Evolutionary conservation across 2,797 vertebrate species (phyloP), one percentile per base, ranked within the genome.

Genomic region (Ctenopoma multispine): DNA sequence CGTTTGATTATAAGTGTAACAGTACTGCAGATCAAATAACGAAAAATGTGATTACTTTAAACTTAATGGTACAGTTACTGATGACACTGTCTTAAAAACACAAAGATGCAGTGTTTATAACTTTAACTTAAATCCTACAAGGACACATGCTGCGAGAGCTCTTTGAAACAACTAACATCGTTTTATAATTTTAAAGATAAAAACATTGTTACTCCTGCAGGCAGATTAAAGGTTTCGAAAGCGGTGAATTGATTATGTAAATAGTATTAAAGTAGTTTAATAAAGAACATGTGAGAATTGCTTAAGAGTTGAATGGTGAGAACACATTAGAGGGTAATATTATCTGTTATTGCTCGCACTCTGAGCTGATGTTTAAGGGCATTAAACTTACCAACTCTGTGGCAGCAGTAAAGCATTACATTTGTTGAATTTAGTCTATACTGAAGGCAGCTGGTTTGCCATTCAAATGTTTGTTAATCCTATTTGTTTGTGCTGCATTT

Each of bases 391-490:
- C 10, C 21, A 63, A 34, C 44, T 48, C 23, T 41, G 14, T 50
- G 31, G 46, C 8, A 49, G 9, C 34, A 34, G 3, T 38, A 13
- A 38, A 24, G 51, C 43, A 44, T 73, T 60, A 49, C 5, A n/a
- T 7, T 6, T 0, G 8, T 3, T 44, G 6, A 48, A 21, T 17
- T 24, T 14, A 6, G 41, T 44, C 41, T 17, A 18, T 8, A 51
- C 20, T 17, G 47, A 61, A 56, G 56, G 77, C 77, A 81, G 69
- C 67, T 70, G 67, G 66, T 72, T 72, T 77, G 48, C 63, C 54
- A 0, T 24, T 41, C 6, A 38, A 23, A 36, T 49, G 53, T 31
- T 23, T 56, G 6, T 31, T 4, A 10, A 57, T 15, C 44, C 47
- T 24, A 40, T 14, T 5, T 69, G 8, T 15, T 76, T 55, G 38